A percentile compares a stretch with the other conserved stretches of the same genome.
Evolutionary conservation across 2,888 invertebrate species (phyloP).

Genomic region (Eristalis pertinax): DNA sequence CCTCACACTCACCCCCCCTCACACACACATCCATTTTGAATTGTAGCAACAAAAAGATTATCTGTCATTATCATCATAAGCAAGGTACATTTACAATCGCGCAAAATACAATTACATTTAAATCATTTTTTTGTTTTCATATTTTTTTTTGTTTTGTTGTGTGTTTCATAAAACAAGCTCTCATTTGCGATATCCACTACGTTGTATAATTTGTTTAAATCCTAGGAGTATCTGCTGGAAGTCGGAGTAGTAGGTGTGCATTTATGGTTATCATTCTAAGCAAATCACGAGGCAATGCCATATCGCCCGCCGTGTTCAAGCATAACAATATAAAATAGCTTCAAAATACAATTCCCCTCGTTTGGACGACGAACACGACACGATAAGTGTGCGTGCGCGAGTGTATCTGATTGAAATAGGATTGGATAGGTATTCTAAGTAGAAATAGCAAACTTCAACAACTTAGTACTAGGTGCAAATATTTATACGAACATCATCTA

Average conservation of each 20-base stretch:
- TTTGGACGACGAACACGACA: conserved; percentile 1
- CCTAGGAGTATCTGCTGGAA: conserved; percentile 45
- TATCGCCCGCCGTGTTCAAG: no score
- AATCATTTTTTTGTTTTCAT: neutral
- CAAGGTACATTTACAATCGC: conserved; percentile 65
- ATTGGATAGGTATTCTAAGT: conserved; percentile 47
- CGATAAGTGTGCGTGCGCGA: neutral
- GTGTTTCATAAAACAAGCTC: conserved; percentile 48
- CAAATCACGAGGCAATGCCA: neutral
- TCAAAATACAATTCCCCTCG: neutral
- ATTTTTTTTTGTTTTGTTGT: neutral
- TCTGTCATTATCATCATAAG: conserved; percentile 50
- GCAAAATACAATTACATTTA: conserved; percentile 49
- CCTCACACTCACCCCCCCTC: neutral
- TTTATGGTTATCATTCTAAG: no score
- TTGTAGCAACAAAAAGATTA: conserved; percentile 37
- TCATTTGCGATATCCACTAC: conserved; percentile 48
- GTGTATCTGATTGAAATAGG: conserved; percentile 42
- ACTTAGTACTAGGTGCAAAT: conserved; percentile 63
- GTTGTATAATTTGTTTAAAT: conserved; percentile 19
- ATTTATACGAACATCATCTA: conserved; percentile 61
- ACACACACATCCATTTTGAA: neutral
- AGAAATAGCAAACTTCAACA: conserved; percentile 71
- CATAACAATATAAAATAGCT: neutral
- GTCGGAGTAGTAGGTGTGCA: conserved; percentile 16